These are phyloP conservation scores for Caerostris darwini DNA, from an alignment of 1,140 invertebrate species.

Conservation along the genomic window DNA sequence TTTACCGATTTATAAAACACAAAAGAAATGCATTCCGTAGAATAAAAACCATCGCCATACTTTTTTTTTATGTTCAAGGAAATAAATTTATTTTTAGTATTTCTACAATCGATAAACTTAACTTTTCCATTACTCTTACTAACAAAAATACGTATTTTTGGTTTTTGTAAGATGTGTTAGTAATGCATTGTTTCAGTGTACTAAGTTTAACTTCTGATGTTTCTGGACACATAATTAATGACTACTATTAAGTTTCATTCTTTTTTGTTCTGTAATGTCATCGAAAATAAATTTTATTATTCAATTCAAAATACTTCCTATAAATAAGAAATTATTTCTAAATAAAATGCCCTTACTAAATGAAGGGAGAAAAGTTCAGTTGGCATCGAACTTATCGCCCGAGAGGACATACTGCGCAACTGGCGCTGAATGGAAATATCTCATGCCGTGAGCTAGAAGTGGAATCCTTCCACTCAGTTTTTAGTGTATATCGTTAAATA, in stretches of 20 bases:
- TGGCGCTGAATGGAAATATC: too few relatives aligned
- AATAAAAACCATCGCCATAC: background rate
- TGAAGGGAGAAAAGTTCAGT: too few relatives aligned
- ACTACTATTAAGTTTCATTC: background rate
- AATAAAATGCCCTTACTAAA: too few relatives aligned
- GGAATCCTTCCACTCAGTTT: too few relatives aligned
- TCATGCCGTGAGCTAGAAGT: too few relatives aligned
- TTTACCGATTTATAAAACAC: background rate
- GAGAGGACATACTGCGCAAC: too few relatives aligned
- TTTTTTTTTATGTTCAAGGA: background rate
- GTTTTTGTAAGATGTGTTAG: background rate
- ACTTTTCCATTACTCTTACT: too few relatives aligned
- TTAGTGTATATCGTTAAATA: too few relatives aligned
- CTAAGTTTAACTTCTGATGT: background rate
- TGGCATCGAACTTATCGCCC: too few relatives aligned
- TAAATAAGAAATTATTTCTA: too few relatives aligned
- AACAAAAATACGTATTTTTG: too few relatives aligned
- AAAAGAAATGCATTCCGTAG: constrained; percentile 7
- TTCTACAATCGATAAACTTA: background rate
- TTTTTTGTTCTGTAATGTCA: background rate
- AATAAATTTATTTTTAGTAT: background rate
- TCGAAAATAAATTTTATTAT: background rate
- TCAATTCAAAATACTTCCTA: background rate
- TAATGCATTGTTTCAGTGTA: background rate
- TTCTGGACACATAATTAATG: background rate